Evolutionary conservation across 2,113 vertebrate genomes (phyloP).

Genomic region (Mungos mungo): DNA sequence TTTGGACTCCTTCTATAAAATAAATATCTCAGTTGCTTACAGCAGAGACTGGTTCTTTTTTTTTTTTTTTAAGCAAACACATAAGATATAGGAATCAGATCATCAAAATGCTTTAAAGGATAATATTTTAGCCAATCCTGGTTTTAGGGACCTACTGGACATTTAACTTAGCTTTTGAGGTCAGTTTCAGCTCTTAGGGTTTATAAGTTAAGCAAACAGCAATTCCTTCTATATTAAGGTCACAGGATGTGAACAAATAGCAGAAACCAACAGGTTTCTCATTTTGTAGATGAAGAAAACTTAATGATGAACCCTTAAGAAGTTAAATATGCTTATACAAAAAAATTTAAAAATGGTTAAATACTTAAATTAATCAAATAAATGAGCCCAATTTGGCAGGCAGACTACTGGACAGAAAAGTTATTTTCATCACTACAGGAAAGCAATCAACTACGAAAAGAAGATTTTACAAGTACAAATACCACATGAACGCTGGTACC

Average conservation of each 20-base stretch:
- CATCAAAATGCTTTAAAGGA: not conserved
- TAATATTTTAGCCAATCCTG: not conserved
- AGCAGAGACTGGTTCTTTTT: not conserved
- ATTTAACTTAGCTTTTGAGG: not conserved
- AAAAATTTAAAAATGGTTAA: not conserved
- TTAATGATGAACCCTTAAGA: not conserved
- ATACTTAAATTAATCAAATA: not conserved
- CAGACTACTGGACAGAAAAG: not conserved
- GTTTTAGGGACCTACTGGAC: not conserved
- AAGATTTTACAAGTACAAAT: not conserved
- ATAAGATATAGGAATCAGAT: not conserved
- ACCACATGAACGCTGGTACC: rapidly evolving
- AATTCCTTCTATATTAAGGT: not conserved
- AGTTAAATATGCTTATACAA: not conserved
- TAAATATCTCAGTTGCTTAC: conserved; percentile 30
- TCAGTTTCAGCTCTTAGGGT: not conserved
- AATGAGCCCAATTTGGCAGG: not conserved
- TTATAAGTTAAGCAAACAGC: not conserved
- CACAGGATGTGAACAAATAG: not conserved
- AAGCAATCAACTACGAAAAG: not conserved
- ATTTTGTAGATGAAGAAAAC: not conserved
- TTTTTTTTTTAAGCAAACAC: not conserved
- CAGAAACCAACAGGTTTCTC: not conserved
- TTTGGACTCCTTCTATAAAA: conserved; percentile 49
- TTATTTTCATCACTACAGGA: not conserved